These are phyloP conservation scores for Heliopora coerulea DNA, from an alignment of 92 coral and sea anemone genomes.

Conservation along the genomic window DNA sequence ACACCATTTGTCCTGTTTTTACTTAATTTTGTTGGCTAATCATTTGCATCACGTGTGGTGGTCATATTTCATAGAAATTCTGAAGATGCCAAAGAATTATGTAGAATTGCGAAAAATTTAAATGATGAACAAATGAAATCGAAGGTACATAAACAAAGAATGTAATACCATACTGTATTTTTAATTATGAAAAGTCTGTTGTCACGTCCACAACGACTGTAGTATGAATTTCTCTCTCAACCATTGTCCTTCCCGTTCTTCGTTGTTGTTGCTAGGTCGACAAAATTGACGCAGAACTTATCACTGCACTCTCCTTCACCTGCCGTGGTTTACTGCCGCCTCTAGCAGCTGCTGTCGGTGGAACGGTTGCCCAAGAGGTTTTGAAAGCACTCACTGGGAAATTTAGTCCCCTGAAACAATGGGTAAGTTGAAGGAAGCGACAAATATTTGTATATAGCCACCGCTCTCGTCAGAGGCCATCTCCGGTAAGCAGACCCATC, in stretches of 20 bases:
- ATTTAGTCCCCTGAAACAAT: conserved; percentile 83
- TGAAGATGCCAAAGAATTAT: conserved; percentile 64
- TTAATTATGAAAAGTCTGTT: too few relatives aligned
- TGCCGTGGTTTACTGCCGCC: conserved; percentile 88
- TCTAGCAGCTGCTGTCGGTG: conserved; percentile 84
- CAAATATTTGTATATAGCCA: background rate
- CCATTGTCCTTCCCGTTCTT: too few relatives aligned
- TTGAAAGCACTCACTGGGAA: conserved; percentile 92
- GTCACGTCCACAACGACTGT: too few relatives aligned
- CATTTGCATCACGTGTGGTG: background rate
- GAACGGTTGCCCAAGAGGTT: conserved; percentile 91
- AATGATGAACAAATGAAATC: conserved; percentile 42
- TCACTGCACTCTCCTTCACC: conserved; percentile 56
- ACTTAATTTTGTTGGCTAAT: too few relatives aligned
- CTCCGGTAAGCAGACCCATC: too few relatives aligned
- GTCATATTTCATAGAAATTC: conserved; percentile 47
- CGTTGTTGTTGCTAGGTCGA: conserved; percentile 48
- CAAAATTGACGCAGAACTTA: conserved; percentile 50
- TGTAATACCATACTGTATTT: too few relatives aligned
- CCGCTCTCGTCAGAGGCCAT: background rate
- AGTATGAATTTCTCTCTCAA: too few relatives aligned
- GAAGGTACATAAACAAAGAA: too few relatives aligned
- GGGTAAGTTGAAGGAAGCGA: conserved; percentile 63
- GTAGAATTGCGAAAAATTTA: conserved; percentile 58
- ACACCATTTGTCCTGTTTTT: too few relatives aligned